phyloP scores from a whole-genome alignment of 2,797 vertebrate species.

The Alectoris magna region DNA sequence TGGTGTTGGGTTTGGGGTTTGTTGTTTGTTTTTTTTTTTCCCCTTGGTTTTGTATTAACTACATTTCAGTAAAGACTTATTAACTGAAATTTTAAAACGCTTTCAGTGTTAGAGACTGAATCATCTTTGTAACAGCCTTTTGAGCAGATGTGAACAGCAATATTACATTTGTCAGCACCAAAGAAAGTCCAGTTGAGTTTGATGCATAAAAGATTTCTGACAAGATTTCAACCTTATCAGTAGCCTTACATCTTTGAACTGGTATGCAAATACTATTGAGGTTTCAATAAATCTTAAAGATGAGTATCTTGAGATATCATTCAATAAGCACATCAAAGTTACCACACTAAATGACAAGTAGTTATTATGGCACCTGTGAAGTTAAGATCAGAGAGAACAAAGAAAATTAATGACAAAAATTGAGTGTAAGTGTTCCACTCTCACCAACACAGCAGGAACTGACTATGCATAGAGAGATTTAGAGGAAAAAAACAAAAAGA shows the following conservation, averaged over 20 bases:
- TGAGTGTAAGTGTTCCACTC: slow-evolving; percentile 31
- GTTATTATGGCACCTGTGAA: not conserved
- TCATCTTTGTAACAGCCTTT: not conserved
- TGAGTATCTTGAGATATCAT: slow-evolving; percentile 21
- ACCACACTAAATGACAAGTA: not conserved
- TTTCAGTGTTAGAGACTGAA: not conserved
- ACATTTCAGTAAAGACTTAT: not conserved
- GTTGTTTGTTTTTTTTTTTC: not conserved
- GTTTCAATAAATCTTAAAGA: slow-evolving; percentile 3
- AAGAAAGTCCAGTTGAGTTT: not conserved
- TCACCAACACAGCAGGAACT: not conserved
- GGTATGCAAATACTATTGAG: slow-evolving; percentile 44
- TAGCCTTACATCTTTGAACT: not conserved
- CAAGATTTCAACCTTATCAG: not conserved
- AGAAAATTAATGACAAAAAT: slow-evolving; percentile 26
- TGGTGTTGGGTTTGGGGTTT: not conserved
- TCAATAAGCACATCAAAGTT: slow-evolving; percentile 40
- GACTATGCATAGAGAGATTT: not conserved
- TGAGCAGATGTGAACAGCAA: not conserved
- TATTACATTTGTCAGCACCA: not conserved
- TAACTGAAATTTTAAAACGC: not conserved
- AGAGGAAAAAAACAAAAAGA: slow-evolving; percentile 12
- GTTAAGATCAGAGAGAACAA: slow-evolving; percentile 25
- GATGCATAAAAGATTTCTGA: slow-evolving; percentile 3
- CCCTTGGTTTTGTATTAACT: not conserved